A percentile compares a stretch with the other conserved stretches of the same genome.
Evolutionary conservation across 2,797 vertebrate genomes (phyloP).

Genomic region (Vespertilio murinus): DNA sequence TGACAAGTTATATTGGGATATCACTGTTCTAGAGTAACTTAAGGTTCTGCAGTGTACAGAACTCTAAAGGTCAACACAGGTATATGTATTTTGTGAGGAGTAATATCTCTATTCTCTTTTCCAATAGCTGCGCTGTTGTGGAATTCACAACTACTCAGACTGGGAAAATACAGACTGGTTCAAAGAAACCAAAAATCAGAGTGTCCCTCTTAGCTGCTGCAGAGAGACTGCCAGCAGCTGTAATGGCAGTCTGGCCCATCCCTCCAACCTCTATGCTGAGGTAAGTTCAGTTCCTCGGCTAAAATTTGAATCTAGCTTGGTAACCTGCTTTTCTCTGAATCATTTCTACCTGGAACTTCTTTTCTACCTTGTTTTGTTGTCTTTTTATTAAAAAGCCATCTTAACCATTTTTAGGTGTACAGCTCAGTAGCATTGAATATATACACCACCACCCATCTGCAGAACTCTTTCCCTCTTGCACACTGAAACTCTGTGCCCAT

Average conservation of each 20-base stretch:
- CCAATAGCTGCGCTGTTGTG: conserved; percentile 92
- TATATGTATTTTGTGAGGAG: background rate
- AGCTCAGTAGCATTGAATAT: background rate
- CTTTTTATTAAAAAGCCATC: background rate
- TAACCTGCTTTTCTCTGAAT: background rate
- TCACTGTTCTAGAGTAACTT: background rate
- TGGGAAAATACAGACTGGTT: conserved; percentile 97
- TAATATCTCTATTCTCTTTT: background rate
- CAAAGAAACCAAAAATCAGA: conserved; percentile 95
- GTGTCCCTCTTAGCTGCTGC: conserved; percentile 97
- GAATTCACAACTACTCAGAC: conserved; percentile 96
- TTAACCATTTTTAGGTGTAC: background rate
- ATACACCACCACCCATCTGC: background rate
- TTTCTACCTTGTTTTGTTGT: background rate
- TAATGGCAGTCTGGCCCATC: conserved; percentile 91
- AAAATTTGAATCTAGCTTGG: background rate
- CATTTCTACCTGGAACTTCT: background rate
- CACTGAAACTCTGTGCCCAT: background rate
- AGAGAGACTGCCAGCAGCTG: conserved; percentile 91
- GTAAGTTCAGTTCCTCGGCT: conserved; percentile 79
- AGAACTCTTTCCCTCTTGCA: background rate
- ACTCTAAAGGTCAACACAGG: background rate
- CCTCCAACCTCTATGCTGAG: conserved; percentile 95
- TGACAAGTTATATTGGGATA: background rate
- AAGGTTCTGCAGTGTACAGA: background rate